These are phyloP conservation scores for Argya squamiceps DNA, from an alignment of 2,797 vertebrate genomes.

Conservation along the genomic window DNA sequence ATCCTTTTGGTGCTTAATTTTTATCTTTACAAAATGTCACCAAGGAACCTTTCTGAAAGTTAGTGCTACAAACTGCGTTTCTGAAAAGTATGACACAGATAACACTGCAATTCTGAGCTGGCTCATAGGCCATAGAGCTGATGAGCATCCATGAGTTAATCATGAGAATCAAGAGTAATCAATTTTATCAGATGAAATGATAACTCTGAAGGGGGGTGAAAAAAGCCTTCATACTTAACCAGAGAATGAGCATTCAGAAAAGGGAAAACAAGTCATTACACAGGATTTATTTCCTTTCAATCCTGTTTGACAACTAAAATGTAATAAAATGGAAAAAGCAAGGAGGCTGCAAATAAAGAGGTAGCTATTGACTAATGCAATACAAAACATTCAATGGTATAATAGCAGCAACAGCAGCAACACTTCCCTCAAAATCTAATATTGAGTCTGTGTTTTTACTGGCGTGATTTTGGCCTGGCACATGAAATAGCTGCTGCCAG, in stretches of 20 bases:
- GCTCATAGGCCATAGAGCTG: not conserved
- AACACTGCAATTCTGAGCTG: not conserved
- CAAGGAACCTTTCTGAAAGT: not conserved
- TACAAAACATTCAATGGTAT: not conserved
- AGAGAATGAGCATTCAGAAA: not conserved
- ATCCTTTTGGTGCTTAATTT: not conserved
- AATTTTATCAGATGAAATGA: not conserved
- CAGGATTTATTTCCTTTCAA: not conserved
- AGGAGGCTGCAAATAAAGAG: not conserved
- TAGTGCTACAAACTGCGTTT: not conserved
- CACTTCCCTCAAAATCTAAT: not conserved
- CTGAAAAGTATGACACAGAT: not conserved
- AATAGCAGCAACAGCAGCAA: not conserved
- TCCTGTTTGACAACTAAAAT: constrained; percentile 1
- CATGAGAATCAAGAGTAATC: not conserved
- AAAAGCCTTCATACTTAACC: not conserved
- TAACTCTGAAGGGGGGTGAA: not conserved
- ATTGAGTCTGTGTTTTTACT: not conserved
- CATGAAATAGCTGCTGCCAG: not conserved
- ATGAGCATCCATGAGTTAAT: not conserved
- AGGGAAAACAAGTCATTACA: not conserved
- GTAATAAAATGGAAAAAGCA: not conserved
- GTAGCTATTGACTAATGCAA: not conserved
- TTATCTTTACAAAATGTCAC: not conserved
- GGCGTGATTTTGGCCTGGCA: not conserved